Evolutionary conservation across 2,797 vertebrate genomes (phyloP).

Genomic region (Macrochelys suwanniensis): DNA sequence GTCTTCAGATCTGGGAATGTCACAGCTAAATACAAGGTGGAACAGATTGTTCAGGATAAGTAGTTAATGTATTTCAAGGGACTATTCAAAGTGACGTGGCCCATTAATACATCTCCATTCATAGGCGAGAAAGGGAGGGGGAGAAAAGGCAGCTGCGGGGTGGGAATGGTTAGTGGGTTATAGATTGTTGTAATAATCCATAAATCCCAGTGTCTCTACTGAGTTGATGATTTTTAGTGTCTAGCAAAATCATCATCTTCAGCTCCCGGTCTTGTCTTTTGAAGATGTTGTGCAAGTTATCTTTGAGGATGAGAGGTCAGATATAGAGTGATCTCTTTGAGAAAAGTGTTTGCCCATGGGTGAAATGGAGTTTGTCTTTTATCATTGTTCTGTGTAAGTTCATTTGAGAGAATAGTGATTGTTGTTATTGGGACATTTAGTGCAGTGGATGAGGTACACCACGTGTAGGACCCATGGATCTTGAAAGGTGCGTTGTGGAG

Average conservation of each 20-base stretch:
- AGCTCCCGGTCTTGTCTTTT: not conserved
- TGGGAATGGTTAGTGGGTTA: not conserved
- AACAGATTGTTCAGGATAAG: not conserved
- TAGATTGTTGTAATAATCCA: not conserved
- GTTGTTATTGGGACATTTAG: not conserved
- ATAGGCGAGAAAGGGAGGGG: not conserved
- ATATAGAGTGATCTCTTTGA: too few species aligned
- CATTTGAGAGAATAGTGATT: too few species aligned
- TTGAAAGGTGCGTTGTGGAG: not conserved
- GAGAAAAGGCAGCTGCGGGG: not conserved
- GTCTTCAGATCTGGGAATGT: not conserved
- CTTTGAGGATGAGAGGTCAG: not conserved
- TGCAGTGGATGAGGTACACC: not conserved
- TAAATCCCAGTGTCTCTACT: not conserved
- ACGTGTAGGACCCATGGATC: not conserved
- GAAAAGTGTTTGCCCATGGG: too few species aligned
- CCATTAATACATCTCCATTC: not conserved
- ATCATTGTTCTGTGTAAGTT: too few species aligned
- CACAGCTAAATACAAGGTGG: not conserved
- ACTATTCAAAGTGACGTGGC: too few species aligned
- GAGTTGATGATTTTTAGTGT: not conserved
- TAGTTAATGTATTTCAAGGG: too few species aligned
- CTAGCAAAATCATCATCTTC: not conserved
- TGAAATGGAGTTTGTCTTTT: too few species aligned
- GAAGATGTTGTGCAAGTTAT: not conserved